Base-by-base conservation (phyloP, 1,140 invertebrate genomes). In the Aphelenchoides besseyi region DNA sequence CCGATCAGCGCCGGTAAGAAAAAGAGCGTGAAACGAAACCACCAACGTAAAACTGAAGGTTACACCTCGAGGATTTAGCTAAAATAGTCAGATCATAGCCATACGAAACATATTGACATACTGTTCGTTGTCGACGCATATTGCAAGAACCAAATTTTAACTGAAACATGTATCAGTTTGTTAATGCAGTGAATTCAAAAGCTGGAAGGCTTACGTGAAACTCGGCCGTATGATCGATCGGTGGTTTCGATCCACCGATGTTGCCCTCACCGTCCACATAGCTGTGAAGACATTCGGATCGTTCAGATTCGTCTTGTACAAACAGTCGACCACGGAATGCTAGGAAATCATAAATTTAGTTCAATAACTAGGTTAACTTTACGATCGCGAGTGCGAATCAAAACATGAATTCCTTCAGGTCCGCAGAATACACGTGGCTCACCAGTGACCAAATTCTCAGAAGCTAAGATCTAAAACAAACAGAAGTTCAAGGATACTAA, bases 111-210 rank as follows among this genome's bases (percentile, higher is more conserved):
- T 8, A 23, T 32, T 3, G 16, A 18, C 79, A 18, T 23, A 80
- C 79, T n/a, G 77, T 72, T 64, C 81, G 30, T 61, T 83, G 81
- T 26, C 81, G 37, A 1, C 82, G 67, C 82, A 83, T 83, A 30
- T 84, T 84, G 41, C 82, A 83, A 5, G 76, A 79, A 32, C 82
- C 82, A 62, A 83, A 83, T 29, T 74, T 73, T 2, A 83, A 62
- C n/a, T n/a, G n/a, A n/a, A n/a, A 16, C 69, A 69, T 53, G 82
- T 80, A 26, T 81, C 79, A 2, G 73, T 68, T 9, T 37, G 35
- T n/a, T 23, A 23, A 16, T n/a, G 28, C 3, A 18, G 16, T 9
- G 9, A 52, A 8, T 3, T 33, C 1, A 1, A n/a, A 30, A 37
- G 16, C 5, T 5, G 1, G 26, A 68, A 30, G 2, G 18, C n/a